Conservation (phyloP, 1,140 invertebrate genomes). For the Diabrotica undecimpunctata region DNA sequence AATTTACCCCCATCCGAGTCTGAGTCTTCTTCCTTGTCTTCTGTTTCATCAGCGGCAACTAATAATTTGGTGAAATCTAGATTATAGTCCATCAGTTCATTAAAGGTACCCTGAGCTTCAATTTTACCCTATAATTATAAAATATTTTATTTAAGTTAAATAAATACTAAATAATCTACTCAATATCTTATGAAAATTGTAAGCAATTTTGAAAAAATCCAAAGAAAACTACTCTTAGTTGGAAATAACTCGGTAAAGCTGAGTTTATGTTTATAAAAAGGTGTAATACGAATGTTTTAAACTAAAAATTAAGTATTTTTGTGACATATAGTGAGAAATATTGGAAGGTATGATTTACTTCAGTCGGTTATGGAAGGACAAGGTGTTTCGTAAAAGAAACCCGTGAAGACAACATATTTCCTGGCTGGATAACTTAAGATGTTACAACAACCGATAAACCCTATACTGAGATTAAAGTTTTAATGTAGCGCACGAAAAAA, state of each 20-base stretch:
- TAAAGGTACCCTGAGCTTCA: conserved; percentile 55
- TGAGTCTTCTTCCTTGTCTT: neutral
- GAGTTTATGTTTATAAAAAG: neutral
- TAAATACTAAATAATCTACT: neutral
- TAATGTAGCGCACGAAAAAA: too few species aligned
- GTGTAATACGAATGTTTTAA: too few species aligned
- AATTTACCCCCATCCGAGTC: neutral
- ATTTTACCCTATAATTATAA: conserved; percentile 50
- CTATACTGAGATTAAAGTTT: too few species aligned
- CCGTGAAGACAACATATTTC: too few species aligned
- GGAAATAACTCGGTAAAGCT: neutral
- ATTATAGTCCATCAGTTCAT: conserved; percentile 52
- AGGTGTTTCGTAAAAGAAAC: too few species aligned
- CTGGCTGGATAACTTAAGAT: too few species aligned
- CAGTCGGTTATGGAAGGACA: too few species aligned
- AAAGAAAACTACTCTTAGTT: neutral
- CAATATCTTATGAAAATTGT: too few species aligned
- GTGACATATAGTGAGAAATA: too few species aligned
- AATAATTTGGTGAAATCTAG: conserved; percentile 57
- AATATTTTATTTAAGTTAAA: neutral
- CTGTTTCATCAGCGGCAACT: conserved; percentile 38
- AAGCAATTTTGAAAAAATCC: neutral
- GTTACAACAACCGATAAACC: too few species aligned
- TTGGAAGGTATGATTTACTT: too few species aligned
- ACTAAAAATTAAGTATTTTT: too few species aligned